Conservation (phyloP, 2,888 invertebrate species). For the Metellina segmentata region DNA sequence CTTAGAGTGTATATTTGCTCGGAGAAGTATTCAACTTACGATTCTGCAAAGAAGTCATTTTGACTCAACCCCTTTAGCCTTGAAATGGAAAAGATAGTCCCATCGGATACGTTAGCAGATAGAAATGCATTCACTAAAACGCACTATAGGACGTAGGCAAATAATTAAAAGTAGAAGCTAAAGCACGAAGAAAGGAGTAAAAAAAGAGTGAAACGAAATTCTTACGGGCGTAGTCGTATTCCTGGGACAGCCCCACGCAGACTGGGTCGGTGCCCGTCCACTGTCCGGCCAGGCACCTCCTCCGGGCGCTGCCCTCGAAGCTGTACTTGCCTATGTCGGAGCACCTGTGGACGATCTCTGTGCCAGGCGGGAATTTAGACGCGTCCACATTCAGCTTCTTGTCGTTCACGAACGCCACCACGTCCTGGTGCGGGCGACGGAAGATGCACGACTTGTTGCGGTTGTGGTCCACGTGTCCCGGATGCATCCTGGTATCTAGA, state of each 20-base stretch:
- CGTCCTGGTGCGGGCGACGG: constrained; percentile 88
- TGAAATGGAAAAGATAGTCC: too few species aligned
- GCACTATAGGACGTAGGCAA: neutral
- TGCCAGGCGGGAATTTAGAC: constrained; percentile 89
- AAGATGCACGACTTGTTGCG: constrained; percentile 89
- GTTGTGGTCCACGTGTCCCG: constrained; percentile 49
- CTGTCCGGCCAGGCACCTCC: constrained; percentile 88
- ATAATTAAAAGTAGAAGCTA: neutral
- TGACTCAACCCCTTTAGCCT: too few species aligned
- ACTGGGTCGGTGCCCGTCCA: constrained; percentile 90
- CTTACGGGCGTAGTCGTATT: constrained; percentile 91
- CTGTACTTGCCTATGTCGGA: constrained; percentile 92
- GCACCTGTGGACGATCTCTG: constrained; percentile 87
- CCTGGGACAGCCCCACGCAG: constrained; percentile 91
- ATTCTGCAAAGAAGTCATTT: too few species aligned
- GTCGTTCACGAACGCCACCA: constrained; percentile 91
- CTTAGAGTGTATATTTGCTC: too few species aligned
- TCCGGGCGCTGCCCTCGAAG: constrained; percentile 87
- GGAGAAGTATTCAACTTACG: too few species aligned
- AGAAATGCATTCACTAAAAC: neutral
- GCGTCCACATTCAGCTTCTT: constrained; percentile 88
- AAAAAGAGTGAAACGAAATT: neutral
- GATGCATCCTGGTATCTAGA: constrained; percentile 49
- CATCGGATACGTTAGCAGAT: neutral
- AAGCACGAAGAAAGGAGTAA: neutral